These are phyloP conservation scores for Neotragus pygmaeus DNA, from an alignment of 2,113 vertebrate species.

Conservation along the genomic window DNA sequence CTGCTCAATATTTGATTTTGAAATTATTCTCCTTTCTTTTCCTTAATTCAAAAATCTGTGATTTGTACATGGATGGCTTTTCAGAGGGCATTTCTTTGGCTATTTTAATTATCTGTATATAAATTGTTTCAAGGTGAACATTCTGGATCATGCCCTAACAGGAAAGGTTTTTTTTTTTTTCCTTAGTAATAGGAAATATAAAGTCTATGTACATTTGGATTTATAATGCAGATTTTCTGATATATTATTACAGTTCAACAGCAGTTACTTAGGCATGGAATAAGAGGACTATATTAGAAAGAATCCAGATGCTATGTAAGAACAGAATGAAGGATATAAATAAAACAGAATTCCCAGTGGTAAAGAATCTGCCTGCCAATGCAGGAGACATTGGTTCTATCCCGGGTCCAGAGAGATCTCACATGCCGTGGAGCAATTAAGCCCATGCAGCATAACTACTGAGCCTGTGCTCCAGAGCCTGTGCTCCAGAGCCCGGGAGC, in stretches of 20 bases:
- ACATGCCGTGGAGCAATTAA: background rate
- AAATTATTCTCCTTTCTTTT: slow-evolving; percentile 25
- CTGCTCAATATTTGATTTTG: background rate
- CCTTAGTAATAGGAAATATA: background rate
- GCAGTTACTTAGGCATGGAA: background rate
- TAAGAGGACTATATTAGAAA: background rate
- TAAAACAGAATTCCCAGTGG: background rate
- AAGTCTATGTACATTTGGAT: background rate
- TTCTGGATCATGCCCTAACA: background rate
- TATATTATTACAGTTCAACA: background rate
- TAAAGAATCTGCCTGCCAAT: background rate
- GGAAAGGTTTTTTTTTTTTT: background rate
- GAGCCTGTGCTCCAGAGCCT: background rate
- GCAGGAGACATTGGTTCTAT: background rate
- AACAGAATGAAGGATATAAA: background rate
- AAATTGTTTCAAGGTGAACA: background rate
- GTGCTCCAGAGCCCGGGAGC: background rate
- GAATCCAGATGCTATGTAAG: background rate
- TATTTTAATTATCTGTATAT: background rate
- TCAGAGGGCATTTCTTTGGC: background rate
- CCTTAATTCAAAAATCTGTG: background rate
- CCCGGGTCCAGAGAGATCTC: background rate
- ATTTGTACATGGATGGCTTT: background rate
- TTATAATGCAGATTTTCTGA: background rate
- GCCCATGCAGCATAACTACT: background rate